These are phyloP conservation scores for Metaphire vulgaris DNA, from an alignment of 1,140 invertebrate genomes.

Conservation along the genomic window DNA sequence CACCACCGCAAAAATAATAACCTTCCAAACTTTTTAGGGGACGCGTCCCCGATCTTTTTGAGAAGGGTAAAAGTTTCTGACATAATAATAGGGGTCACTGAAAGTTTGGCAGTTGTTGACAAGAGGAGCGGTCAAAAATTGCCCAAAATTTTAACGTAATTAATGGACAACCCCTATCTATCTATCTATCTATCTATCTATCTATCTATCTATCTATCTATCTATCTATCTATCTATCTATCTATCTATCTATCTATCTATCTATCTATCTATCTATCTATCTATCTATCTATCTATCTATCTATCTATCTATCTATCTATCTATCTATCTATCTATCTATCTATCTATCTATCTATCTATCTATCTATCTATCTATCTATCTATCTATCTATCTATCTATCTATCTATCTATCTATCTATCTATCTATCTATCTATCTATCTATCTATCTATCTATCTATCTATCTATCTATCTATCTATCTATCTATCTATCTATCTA, in stretches of 20 bases:
- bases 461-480: conserved; percentile 16
- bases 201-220: background rate
- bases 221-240: background rate
- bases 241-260: background rate
- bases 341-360: conserved; percentile 7
- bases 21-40: too few relatives aligned
- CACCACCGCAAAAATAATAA: too few relatives aligned
- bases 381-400: conserved; percentile 1
- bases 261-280: background rate
- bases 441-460: conserved; percentile 5
- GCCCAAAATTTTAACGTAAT: too few relatives aligned
- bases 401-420: conserved; percentile 1
- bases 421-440: conserved; percentile 16
- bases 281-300: background rate
- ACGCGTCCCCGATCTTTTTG: too few relatives aligned
- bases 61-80: too few relatives aligned
- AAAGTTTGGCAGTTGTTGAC: too few relatives aligned
- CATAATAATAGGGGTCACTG: too few relatives aligned
- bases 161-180: too few relatives aligned
- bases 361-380: conserved; percentile 12
- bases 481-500: conserved; percentile 15
- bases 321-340: conserved; percentile 8
- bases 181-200: conserved; percentile 3
- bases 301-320: background rate
- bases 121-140: too few relatives aligned